Conservation (phyloP, 2,113 vertebrate species). For the Nymphicus hollandicus region DNA sequence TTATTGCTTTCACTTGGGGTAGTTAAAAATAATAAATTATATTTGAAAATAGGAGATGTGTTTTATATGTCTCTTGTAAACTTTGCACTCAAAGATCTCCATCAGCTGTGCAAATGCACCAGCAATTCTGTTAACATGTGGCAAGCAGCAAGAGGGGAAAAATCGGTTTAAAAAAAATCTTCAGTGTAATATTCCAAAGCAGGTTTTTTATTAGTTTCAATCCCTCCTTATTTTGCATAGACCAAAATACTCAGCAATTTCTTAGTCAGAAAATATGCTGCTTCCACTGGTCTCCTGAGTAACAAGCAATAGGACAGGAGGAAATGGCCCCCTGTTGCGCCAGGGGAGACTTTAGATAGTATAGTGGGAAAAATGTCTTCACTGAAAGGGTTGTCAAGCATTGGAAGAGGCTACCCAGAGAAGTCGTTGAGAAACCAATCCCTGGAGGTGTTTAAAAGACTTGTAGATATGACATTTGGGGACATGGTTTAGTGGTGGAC, state of each 20-base stretch:
- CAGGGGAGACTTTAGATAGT: background rate
- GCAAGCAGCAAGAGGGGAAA: background rate
- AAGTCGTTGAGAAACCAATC: background rate
- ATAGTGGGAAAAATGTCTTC: background rate
- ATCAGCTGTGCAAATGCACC: conserved; percentile 50
- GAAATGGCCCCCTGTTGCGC: background rate
- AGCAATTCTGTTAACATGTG: conserved; percentile 35
- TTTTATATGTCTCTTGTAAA: conserved; percentile 44
- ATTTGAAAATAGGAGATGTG: background rate
- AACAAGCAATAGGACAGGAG: background rate
- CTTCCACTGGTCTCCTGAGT: background rate
- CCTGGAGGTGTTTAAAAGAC: background rate
- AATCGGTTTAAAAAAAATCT: background rate
- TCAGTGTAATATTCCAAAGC: conserved; percentile 2
- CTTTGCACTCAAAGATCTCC: conserved; percentile 13
- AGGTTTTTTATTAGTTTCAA: background rate
- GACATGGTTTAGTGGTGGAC: background rate
- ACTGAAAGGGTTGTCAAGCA: background rate
- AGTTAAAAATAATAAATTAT: conserved; percentile 7
- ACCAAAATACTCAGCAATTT: background rate
- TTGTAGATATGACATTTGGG: background rate
- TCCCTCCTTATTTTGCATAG: background rate
- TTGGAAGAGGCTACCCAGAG: background rate
- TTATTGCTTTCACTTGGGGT: background rate
- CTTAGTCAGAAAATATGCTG: background rate